These are phyloP conservation scores for Seriola quinqueradiata DNA, from an alignment of 2,113 vertebrate species.

Conservation along the genomic window DNA sequence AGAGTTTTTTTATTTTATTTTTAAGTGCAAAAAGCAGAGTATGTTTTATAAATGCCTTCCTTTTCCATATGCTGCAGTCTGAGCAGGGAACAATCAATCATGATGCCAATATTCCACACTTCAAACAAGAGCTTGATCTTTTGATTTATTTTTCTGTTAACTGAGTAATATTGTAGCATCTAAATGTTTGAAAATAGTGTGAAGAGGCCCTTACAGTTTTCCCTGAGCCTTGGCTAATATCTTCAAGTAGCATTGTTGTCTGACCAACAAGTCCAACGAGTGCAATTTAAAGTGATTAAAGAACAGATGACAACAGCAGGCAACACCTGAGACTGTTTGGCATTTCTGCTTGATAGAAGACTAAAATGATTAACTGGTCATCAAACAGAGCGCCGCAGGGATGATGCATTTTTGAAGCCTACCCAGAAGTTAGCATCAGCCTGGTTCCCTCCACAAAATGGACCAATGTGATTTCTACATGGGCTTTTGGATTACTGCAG, in stretches of 20 bases:
- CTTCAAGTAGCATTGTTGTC: conserved; percentile 3
- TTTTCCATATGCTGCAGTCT: conserved; percentile 28
- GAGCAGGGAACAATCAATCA: conserved; percentile 5
- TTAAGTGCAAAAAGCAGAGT: conserved; percentile 22
- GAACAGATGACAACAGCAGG: neutral
- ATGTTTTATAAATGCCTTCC: neutral
- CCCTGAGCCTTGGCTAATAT: neutral
- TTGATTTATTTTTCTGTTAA: neutral
- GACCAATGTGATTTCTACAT: too few species aligned
- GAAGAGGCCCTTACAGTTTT: neutral
- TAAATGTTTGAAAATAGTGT: neutral
- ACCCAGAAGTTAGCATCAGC: too few species aligned
- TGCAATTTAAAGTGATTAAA: neutral
- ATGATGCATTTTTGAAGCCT: too few species aligned
- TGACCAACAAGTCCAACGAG: neutral
- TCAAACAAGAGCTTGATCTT: neutral
- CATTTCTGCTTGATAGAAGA: neutral
- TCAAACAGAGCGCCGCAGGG: neutral
- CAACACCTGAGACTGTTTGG: neutral
- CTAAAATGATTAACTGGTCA: neutral
- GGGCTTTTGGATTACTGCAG: too few species aligned
- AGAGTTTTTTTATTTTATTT: neutral
- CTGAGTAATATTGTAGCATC: neutral
- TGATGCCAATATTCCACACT: neutral
- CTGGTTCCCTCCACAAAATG: too few species aligned